These are phyloP conservation scores for Periparus ater DNA, from an alignment of 2,797 vertebrate genomes.

Conservation along the genomic window DNA sequence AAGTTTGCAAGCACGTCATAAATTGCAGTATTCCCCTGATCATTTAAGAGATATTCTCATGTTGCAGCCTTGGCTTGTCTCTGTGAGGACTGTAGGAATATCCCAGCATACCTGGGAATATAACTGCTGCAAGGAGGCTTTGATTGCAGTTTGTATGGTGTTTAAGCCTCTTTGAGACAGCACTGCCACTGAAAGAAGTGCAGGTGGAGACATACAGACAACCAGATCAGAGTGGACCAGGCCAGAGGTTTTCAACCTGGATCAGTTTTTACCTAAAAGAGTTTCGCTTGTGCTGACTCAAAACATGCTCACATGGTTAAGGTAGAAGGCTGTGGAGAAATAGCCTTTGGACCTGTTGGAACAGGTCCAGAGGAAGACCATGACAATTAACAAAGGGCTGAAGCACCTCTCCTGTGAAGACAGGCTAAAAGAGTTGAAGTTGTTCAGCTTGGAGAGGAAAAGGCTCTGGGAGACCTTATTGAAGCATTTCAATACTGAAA, in stretches of 20 bases:
- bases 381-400: neutral
- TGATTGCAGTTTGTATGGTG: neutral
- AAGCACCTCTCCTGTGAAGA: neutral
- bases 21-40: neutral
- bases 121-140: neutral
- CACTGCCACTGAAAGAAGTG: neutral
- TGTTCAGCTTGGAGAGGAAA: neutral
- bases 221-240: neutral
- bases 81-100: neutral
- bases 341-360: neutral
- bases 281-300: neutral
- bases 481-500: neutral
- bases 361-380: neutral
- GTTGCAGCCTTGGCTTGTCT: neutral
- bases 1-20: neutral
- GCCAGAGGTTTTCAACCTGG: neutral
- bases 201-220: neutral
- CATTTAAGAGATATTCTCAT: neutral
- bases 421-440: neutral
- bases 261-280: neutral
- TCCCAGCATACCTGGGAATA: neutral
- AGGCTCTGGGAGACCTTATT: neutral
- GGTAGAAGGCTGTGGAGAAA: neutral
- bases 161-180: neutral
- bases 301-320: accelerated